Evolutionary conservation across 2,888 invertebrate species (phyloP).

Genomic region (Escarpia spicata): DNA sequence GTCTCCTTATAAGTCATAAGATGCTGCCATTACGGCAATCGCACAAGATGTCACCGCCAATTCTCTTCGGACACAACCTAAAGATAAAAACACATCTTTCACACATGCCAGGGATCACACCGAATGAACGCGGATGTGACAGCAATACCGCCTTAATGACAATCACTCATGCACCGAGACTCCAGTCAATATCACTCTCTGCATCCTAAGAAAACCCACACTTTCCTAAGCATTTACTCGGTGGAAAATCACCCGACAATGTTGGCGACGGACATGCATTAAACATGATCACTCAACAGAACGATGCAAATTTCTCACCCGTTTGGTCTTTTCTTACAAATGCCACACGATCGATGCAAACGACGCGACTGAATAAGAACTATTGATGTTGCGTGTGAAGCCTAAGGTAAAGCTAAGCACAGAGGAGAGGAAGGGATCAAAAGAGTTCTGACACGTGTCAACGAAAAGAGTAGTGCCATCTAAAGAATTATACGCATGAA

Average conservation of each 20-base stretch:
- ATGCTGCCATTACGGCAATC: too few species aligned
- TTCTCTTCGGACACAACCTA: not conserved
- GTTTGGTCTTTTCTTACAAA: not conserved
- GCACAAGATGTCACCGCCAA: not conserved
- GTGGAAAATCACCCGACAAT: not conserved
- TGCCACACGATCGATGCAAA: not conserved
- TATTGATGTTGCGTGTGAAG: not conserved
- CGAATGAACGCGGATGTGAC: not conserved
- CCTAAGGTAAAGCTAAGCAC: not conserved
- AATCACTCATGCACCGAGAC: not conserved
- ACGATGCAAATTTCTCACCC: conserved; percentile 16
- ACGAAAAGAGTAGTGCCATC: not conserved
- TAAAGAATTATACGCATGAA: not conserved
- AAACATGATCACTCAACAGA: conserved; percentile 4
- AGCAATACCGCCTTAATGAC: not conserved
- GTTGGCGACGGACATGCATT: not conserved
- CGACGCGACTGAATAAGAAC: not conserved
- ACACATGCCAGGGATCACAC: not conserved
- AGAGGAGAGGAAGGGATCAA: not conserved
- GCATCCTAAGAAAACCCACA: not conserved
- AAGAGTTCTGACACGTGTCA: not conserved
- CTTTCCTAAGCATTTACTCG: not conserved
- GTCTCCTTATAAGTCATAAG: too few species aligned
- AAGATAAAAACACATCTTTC: not conserved
- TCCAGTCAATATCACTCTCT: not conserved